A percentile compares a stretch with the other conserved stretches of the same genome.
Evolutionary conservation across 2,888 invertebrate genomes (phyloP).

Genomic region (Philhelius pedissequus): DNA sequence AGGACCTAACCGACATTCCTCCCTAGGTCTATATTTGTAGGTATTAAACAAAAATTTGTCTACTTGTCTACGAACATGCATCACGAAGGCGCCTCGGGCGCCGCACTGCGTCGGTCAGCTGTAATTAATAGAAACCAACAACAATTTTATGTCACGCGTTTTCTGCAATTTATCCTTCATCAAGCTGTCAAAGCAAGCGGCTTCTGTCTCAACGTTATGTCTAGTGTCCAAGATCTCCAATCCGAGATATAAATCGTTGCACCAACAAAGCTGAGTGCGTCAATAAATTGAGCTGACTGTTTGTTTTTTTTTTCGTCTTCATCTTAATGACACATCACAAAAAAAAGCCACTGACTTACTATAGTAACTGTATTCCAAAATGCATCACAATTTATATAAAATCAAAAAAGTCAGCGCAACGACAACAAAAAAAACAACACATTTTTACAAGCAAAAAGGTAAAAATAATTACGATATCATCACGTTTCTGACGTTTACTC

Average conservation of each 20-base stretch:
- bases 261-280: neutral
- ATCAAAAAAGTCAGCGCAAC: neutral
- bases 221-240: neutral
- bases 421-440: neutral
- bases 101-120: conserved; percentile 26
- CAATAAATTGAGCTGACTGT: neutral
- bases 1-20: neutral
- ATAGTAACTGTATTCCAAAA: neutral
- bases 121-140: conserved; percentile 56
- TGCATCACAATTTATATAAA: neutral
- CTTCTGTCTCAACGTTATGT: neutral
- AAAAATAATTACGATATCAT: conserved; percentile 77
- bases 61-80: neutral
- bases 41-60: neutral
- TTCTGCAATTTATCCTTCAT: conserved; percentile 54
- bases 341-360: neutral
- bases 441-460: conserved; percentile 3
- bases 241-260: neutral
- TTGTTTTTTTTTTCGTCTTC: neutral
- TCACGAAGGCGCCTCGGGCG: conserved; percentile 42
- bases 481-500: conserved; percentile 78
- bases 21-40: too few relatives aligned
- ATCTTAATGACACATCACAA: neutral
- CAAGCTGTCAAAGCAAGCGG: conserved; percentile 35
- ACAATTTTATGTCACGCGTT: conserved; percentile 56